phyloP scores from a whole-genome alignment of 2,888 invertebrate species.

The Acleris holmiana region DNA sequence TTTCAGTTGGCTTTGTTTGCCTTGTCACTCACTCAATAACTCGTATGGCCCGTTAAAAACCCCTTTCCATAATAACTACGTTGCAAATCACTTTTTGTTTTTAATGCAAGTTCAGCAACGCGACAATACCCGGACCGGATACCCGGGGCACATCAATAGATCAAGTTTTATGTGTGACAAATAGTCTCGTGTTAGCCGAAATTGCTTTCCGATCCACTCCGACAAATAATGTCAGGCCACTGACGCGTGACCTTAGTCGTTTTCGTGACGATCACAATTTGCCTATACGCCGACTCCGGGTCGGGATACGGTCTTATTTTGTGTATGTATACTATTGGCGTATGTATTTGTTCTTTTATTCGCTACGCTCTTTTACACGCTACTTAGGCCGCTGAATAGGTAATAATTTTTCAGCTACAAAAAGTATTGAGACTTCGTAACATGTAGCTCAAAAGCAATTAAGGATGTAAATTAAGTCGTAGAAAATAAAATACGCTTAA shows the following conservation, averaged over 20 bases:
- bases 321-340: conserved; percentile 63
- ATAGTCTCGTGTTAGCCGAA: conserved; percentile 79
- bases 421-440: conserved; percentile 29
- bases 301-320: conserved; percentile 57
- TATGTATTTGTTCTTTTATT: conserved; percentile 61
- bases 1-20: too few species aligned
- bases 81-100: neutral
- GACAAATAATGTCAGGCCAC: conserved; percentile 79
- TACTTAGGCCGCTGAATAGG: conserved; percentile 53
- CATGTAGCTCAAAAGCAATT: too few species aligned
- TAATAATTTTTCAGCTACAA: conserved; percentile 43
- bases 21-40: too few species aligned
- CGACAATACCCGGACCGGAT: conserved; percentile 54
- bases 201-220: conserved; percentile 82
- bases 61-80: neutral
- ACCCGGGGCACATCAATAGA: conserved; percentile 65
- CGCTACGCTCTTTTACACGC: conserved; percentile 50
- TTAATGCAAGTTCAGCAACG: conserved; percentile 40
- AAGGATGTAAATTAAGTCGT: too few species aligned
- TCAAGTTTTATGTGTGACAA: conserved; percentile 82
- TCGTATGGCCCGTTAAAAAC: too few species aligned
- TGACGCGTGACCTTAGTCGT: conserved; percentile 74
- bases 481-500: too few species aligned
- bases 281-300: conserved; percentile 60
- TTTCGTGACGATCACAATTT: conserved; percentile 74